Evolutionary conservation across 2,113 vertebrate species (phyloP), one percentile per base, ranked within the genome.

Genomic region (Lontra canadensis): DNA sequence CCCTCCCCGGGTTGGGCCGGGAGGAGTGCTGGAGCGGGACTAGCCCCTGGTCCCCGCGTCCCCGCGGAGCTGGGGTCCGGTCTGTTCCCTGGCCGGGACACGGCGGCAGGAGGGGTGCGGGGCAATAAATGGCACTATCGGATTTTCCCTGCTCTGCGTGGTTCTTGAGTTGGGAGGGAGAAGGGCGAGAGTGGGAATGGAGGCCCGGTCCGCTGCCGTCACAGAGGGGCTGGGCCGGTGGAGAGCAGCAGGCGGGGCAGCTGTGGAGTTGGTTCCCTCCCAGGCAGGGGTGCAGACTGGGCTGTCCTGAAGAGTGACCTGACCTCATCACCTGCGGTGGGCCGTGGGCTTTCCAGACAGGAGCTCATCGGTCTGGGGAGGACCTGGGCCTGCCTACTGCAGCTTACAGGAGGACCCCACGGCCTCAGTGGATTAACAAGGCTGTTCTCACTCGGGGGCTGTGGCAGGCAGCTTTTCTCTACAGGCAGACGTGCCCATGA

Each of bases 111-210:
- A 69, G 89, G 83, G 89, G 88, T 36, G 82, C 42, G 12, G 47
- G 94, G 42, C 88, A 98, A 98, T 98, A 98, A 98, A 98, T 25
- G n/a, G 95, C 97, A 94, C 96, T 95, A 47, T 97, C 82, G 21
- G 71, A 76, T 81, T n/a, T 94, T 94, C 83, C 80, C 47, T 17
- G 80, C 44, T 42, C 42, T 21, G 96, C 34, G 74, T 98, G 95
- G 36, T 97, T 98, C 76, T 98, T 98, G 93, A 49, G 23, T 73
- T 1, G n/a, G 65, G 71, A 61, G 29, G 57, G 44, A 13, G 42
- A 61, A 15, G 42, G 42, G 85, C 39, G 9, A 25, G 47, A 29
- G 36, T 9, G 0, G 4, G 34, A 18, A 8, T n/a, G 23, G 65
- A 61, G 59, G 74, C 42, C 55, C 49, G 23, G 39, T 55, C n/a